A percentile compares a stretch with the other conserved stretches of the same genome.
phyloP scores from a whole-genome alignment of 2,888 invertebrate genomes.

The Mylabris sibirica region DNA sequence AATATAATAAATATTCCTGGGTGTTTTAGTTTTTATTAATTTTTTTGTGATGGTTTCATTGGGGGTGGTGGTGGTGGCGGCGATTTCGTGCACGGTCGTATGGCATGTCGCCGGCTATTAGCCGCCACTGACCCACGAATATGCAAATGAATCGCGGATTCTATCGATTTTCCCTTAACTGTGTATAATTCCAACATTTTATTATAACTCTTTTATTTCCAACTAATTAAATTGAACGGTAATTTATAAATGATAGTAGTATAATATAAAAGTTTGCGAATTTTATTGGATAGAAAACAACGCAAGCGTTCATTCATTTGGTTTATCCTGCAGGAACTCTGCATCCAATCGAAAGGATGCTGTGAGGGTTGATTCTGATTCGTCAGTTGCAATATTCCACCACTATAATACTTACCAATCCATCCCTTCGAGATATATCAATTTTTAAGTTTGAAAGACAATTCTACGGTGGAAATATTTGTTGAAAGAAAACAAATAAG shows the following conservation, averaged over 20 bases:
- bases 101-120: constrained; percentile 55
- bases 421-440: background rate
- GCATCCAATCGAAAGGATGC: background rate
- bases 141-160: constrained; percentile 51
- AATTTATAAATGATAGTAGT: background rate
- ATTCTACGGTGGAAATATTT: background rate
- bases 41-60: background rate
- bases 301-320: background rate
- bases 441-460: background rate
- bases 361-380: background rate
- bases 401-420: background rate
- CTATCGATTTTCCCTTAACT: constrained; percentile 47
- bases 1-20: background rate
- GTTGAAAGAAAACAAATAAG: background rate
- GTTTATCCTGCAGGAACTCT: constrained; percentile 6
- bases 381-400: background rate
- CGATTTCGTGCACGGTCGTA: constrained; percentile 49
- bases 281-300: background rate
- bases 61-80: background rate
- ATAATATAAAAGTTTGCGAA: no score
- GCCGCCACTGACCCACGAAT: constrained; percentile 50
- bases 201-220: background rate
- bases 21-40: background rate
- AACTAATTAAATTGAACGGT: background rate
- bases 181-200: background rate